phyloP scores from a whole-genome alignment of 2,888 invertebrate genomes.

The Epistrophella euchroma region DNA sequence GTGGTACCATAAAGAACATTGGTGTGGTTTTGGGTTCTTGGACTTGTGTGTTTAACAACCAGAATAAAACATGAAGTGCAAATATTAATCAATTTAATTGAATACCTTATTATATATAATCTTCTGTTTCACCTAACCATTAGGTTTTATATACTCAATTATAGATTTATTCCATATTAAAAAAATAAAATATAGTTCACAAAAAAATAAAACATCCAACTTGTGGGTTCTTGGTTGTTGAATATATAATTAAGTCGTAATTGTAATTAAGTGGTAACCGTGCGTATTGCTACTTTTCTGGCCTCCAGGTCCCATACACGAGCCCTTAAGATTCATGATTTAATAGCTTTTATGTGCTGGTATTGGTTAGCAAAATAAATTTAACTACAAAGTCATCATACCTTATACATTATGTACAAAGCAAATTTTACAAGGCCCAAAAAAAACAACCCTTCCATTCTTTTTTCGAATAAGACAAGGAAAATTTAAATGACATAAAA shows the following conservation, averaged over 20 bases:
- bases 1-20: no score
- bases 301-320: slow-evolving; percentile 14
- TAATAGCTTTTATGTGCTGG: slow-evolving; percentile 15
- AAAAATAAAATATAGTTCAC: no score
- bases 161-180: no score
- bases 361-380: slow-evolving; percentile 10
- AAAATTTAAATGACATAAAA: slow-evolving; percentile 35
- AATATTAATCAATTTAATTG: no score
- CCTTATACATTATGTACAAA: background rate
- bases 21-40: no score
- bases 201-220: background rate
- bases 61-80: no score
- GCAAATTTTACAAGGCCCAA: background rate
- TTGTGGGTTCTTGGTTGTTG: background rate
- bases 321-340: slow-evolving; percentile 18
- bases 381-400: slow-evolving; percentile 5
- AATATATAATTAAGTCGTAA: slow-evolving; percentile 16
- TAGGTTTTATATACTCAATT: no score
- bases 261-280: slow-evolving; percentile 60
- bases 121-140: no score
- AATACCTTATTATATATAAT: no score
- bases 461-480: background rate
- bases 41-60: no score
- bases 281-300: slow-evolving; percentile 29
- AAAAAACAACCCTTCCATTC: background rate